These are phyloP conservation scores for Craseonycteris thonglongyai DNA, from an alignment of 2,113 vertebrate species.

Conservation along the genomic window DNA sequence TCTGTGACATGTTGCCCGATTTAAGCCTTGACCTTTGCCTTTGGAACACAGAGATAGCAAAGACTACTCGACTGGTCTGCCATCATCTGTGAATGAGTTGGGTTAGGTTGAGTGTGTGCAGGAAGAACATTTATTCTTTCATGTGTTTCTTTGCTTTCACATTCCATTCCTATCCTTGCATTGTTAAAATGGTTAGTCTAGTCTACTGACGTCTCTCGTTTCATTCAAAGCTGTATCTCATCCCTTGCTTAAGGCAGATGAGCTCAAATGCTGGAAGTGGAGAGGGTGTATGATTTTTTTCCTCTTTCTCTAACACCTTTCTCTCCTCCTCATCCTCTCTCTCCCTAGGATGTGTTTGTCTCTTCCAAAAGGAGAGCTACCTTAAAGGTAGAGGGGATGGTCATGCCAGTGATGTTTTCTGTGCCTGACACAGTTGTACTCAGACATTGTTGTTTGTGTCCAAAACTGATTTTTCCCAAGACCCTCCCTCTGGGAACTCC, in stretches of 20 bases:
- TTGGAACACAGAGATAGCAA: neutral
- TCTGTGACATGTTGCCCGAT: neutral
- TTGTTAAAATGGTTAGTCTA: neutral
- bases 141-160: rapidly evolving
- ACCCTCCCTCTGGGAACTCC: rapidly evolving
- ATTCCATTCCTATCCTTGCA: neutral
- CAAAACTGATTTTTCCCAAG: neutral
- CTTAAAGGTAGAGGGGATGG: rapidly evolving
- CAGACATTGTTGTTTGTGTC: rapidly evolving
- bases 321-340: neutral
- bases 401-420: rapidly evolving
- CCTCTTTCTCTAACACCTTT: neutral
- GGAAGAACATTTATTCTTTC: neutral
- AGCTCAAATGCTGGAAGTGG: rapidly evolving
- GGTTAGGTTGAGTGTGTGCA: rapidly evolving
- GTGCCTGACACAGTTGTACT: too few species aligned
- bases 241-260: neutral
- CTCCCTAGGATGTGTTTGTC: rapidly evolving
- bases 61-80: too few species aligned
- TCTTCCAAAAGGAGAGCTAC: rapidly evolving
- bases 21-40: rapidly evolving
- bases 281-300: neutral
- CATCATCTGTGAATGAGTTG: rapidly evolving
- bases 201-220: neutral
- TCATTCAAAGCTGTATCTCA: too few species aligned